Base-by-base conservation (phyloP, 2,888 invertebrate genomes). In the Parapristionchus giblindavisi region DNA sequence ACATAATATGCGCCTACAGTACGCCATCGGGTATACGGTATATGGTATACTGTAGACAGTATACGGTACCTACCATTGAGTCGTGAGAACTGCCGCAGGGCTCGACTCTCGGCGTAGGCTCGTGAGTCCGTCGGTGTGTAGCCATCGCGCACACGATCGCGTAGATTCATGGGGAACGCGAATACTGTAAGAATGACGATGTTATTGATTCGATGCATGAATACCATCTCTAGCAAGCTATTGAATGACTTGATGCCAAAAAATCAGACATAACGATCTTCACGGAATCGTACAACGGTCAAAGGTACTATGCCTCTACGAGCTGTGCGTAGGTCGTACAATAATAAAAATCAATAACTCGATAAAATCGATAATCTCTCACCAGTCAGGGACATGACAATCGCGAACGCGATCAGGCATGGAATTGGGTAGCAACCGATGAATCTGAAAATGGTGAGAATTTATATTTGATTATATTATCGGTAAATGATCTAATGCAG, bases 101-200 rank as follows among this genome's bases (percentile, higher is more conserved):
- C 73, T 32, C 81, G 75, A 27, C 82, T 84, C 77, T 87, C 87
- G 32, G 77, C 65, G 2, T 84, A 74, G 1, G 87, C 80, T 32
- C 78, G 75, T 6, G 85, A 85, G 32, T 84, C 83, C 8, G 76
- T 72, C 1, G 87, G 87, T 2, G 87, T 87, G 76, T 87, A 87
- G 14, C 87, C 87, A 70, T 87, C 87, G 4, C 87, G 74, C 8
- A 83, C 83, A 60, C 85, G 82, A 71, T 85, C 83, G 21, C 78
- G 78, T 29, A 83, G 75, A 36, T 79, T 68, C 38, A 83, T 74
- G 0, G 77, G 77, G 70, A 72, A 51, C 66, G 78, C 75, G 43
- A 68, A 75, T 17, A 54, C 79, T 78, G 77, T 38, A 78, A 79
- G 21, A 5, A 38, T 17, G 36, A 1, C n/a, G 8, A 14, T 8